Evolutionary conservation across 2,113 vertebrate species (phyloP), one percentile per base, ranked within the genome.

Genomic region (Cyprinus carpio): DNA sequence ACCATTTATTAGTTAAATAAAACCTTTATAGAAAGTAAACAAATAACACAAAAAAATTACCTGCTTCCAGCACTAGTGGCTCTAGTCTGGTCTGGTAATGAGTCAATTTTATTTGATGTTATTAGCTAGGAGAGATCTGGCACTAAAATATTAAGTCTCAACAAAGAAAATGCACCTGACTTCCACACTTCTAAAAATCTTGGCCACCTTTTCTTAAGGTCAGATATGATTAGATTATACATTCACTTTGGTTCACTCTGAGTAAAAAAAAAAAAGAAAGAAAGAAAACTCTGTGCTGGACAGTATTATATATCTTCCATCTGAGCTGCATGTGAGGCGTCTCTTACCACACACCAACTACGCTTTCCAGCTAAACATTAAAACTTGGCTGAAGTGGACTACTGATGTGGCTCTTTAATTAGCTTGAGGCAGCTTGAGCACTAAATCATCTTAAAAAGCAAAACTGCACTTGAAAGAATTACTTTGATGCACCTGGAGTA

Each of bases 381-480:
- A 86, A 86, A 89, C 83, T 92, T 92, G 89, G 90, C 91, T 89
- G 90, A 92, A 91, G 90, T 91, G 54, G 85, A 58, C 86, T 87
- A 88, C 91, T 91, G 92, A 91, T 89, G 90, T 88, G 88, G 83
- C 88, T 86, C 89, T 46, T 74, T 90, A 93, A 92, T 90, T 91
- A 86, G 91, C 87, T 25, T 23, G 67, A 85, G 85, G 92, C 86
- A 88, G 83, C 77, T 84, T 83, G 77, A 85, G 81, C 85, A 69
- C 85, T 81, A 89, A 90, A 86, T 90, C 89, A 86, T 90, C 88
- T 90, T 91, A 89, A 87, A 93, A 91, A 92, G 87, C 87, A 91
- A 89, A 93, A 90, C 81, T 88, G 89, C 89, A 91, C 88, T 94
- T 91, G 90, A 91, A 90, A 84, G 91, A 89, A 92, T 92, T 91